Evolutionary conservation across 2,888 invertebrate species (phyloP).

Genomic region (Leucophenga maculata): DNA sequence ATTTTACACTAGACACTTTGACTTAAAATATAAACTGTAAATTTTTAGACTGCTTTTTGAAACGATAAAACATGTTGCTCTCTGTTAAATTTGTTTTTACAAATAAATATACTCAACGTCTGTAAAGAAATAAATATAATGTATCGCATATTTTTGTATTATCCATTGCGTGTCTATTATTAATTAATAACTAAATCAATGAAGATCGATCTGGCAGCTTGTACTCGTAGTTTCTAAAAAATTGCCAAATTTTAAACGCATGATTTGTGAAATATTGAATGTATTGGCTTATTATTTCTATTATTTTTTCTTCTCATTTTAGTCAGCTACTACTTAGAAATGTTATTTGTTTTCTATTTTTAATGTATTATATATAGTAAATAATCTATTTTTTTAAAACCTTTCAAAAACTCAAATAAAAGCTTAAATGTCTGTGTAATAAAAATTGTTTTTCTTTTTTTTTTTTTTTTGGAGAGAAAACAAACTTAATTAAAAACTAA

Average conservation of each 20-base stretch:
- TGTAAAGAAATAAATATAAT: constrained; percentile 43
- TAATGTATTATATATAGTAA: background rate
- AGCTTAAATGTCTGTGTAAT: constrained; percentile 17
- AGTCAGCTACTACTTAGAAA: too few relatives aligned
- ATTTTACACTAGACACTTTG: constrained; percentile 13
- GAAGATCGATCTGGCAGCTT: too few relatives aligned
- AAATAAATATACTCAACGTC: constrained; percentile 39
- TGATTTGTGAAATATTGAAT: too few relatives aligned
- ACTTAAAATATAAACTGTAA: constrained; percentile 25
- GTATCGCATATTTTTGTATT: constrained; percentile 32
- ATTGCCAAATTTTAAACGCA: too few relatives aligned
- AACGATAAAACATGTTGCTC: constrained; percentile 35
- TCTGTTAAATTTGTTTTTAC: constrained; percentile 17
- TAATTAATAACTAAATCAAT: too few relatives aligned
- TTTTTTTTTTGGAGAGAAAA: too few relatives aligned
- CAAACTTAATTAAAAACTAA: background rate
- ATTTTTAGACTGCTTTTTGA: constrained; percentile 46
- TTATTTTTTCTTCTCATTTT: too few relatives aligned
- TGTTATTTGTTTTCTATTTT: too few relatives aligned
- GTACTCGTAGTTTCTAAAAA: too few relatives aligned
- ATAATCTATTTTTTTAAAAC: constrained; percentile 2
- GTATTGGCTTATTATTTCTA: too few relatives aligned
- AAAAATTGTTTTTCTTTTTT: background rate
- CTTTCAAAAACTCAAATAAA: constrained; percentile 13
- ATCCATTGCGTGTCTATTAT: background rate